A percentile compares a stretch with the other conserved stretches of the same genome.
Evolutionary conservation across 2,888 invertebrate genomes (phyloP).

Genomic region (Litoditis marina): DNA sequence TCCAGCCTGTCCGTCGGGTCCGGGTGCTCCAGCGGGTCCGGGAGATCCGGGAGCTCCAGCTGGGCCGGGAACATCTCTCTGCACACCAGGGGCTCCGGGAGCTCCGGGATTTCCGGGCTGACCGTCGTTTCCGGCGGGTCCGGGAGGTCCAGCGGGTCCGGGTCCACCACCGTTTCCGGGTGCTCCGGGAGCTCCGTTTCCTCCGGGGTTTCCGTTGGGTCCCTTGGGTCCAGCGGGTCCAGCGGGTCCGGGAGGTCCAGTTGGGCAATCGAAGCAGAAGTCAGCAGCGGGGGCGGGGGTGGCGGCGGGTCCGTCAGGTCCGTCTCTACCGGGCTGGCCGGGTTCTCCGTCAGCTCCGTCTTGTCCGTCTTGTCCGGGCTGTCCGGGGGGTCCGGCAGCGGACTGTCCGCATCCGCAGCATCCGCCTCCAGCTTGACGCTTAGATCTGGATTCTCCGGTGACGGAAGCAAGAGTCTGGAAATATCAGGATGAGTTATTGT

Average conservation of each 20-base stretch:
- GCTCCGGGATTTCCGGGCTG: conserved; percentile 45
- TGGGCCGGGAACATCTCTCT: conserved; percentile 33
- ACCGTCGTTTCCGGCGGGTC: conserved; percentile 46
- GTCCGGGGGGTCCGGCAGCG: conserved; percentile 20
- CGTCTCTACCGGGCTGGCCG: conserved; percentile 48
- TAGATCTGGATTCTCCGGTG: conserved; percentile 38
- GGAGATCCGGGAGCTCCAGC: conserved; percentile 43
- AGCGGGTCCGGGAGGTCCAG: conserved; percentile 47
- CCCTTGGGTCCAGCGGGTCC: conserved; percentile 48
- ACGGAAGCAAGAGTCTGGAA: conserved; percentile 46
- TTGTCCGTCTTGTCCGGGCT: conserved; percentile 27
- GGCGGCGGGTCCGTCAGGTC: conserved; percentile 51
- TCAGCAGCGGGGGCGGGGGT: conserved; percentile 46
- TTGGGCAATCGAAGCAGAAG: conserved; percentile 49
- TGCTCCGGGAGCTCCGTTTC: conserved; percentile 47
- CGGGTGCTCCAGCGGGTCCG: conserved; percentile 46
- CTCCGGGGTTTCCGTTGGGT: conserved; percentile 48
- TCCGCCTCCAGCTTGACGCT: conserved; percentile 42
- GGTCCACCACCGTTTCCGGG: conserved; percentile 48
- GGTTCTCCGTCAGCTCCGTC: conserved; percentile 32
- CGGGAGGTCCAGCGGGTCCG: conserved; percentile 43
- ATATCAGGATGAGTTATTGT: too few species aligned
- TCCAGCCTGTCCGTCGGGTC: conserved; percentile 49
- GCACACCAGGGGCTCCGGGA: conserved; percentile 22
- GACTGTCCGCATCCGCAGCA: conserved; percentile 26